phyloP scores from a whole-genome alignment of 2,113 vertebrate species.

The Polyodon spathula region DNA sequence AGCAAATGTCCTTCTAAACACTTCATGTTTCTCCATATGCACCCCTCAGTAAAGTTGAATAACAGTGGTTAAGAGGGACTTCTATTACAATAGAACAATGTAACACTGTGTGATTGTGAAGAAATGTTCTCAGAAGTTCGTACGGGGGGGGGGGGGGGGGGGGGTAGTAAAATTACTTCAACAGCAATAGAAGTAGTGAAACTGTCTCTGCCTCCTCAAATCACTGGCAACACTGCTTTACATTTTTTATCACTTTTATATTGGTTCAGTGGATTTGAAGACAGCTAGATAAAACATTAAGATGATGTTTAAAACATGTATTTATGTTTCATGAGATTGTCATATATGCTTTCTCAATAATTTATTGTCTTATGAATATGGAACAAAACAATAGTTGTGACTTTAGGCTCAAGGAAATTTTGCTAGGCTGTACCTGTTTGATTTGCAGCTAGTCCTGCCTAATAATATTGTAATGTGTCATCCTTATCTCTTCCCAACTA shows the following conservation, averaged over 20 bases:
- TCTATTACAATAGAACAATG: too few relatives aligned
- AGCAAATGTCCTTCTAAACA: too few relatives aligned
- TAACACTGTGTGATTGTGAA: too few relatives aligned
- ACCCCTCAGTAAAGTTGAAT: too few relatives aligned
- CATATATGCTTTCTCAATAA: not conserved
- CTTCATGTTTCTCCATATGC: too few relatives aligned
- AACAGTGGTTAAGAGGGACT: too few relatives aligned
- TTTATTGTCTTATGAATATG: not conserved
- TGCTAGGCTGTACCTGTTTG: constrained; percentile 18
- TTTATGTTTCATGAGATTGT: not conserved
- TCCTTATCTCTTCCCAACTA: too few relatives aligned
- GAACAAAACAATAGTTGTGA: not conserved
- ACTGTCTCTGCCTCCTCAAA: not conserved
- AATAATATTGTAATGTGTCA: too few relatives aligned
- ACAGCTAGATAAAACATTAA: not conserved
- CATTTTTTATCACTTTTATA: not conserved
- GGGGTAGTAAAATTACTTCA: too few relatives aligned
- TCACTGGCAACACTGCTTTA: not conserved
- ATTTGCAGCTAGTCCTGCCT: constrained; percentile 14
- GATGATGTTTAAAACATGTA: not conserved
- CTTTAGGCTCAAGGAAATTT: constrained; percentile 26
- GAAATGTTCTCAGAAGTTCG: too few relatives aligned
- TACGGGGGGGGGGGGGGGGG: too few relatives aligned
- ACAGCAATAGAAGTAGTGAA: too few relatives aligned
- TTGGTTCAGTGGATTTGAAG: not conserved